A percentile compares a stretch with the other conserved stretches of the same genome.
These are phyloP conservation scores for Acrossocheilus wenchowensis DNA, from an alignment of 2,797 vertebrate species.

Conservation along the genomic window DNA sequence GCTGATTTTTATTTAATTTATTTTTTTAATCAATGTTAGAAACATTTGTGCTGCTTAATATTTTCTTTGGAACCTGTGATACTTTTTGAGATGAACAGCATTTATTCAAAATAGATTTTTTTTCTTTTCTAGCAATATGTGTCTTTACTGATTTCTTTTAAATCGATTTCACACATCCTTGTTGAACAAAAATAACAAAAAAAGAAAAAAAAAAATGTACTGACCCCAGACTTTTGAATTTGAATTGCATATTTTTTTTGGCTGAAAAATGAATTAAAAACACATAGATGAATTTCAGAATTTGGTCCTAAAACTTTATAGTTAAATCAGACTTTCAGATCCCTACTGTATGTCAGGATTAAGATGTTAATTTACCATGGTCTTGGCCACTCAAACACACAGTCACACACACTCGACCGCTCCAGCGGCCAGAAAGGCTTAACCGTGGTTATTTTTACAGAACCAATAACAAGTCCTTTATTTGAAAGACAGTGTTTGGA, in stretches of 20 bases:
- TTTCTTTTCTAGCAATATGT: not conserved
- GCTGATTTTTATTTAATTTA: too few relatives aligned
- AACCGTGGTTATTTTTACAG: slow-evolving; percentile 12
- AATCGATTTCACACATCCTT: not conserved
- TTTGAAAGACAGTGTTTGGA: slow-evolving; percentile 30
- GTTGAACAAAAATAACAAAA: not conserved
- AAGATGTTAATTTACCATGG: not conserved
- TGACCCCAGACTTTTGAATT: not conserved
- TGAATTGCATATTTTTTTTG: not conserved
- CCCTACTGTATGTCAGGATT: not conserved
- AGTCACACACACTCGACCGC: slow-evolving; percentile 12
- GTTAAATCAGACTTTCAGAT: not conserved
- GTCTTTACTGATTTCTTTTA: not conserved
- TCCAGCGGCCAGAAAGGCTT: not conserved
- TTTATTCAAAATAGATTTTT: not conserved
- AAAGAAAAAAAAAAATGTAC: not conserved
- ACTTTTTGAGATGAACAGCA: not conserved
- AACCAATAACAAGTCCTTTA: slow-evolving; percentile 32
- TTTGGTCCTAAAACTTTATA: not conserved
- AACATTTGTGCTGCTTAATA: not conserved
- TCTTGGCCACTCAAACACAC: not conserved
- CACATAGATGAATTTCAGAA: not conserved
- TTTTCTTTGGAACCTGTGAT: not conserved
- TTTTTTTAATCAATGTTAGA: not conserved
- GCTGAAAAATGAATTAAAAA: not conserved